A percentile compares a stretch with the other conserved stretches of the same genome.
Evolutionary conservation across 2,113 vertebrate genomes (phyloP).

Genomic region (Sclerurus mexicanus): DNA sequence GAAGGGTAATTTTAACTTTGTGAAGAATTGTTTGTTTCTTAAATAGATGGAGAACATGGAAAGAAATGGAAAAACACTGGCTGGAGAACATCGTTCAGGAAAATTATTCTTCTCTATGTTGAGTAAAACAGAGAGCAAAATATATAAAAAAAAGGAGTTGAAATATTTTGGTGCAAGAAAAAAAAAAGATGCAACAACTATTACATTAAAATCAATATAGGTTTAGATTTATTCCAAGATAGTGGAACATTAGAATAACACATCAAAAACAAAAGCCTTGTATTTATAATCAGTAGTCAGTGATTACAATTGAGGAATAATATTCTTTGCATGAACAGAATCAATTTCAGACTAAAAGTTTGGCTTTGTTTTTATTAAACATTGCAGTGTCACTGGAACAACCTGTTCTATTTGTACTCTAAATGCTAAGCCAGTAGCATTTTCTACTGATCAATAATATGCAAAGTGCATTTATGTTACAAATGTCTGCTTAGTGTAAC

Average conservation of each 20-base stretch:
- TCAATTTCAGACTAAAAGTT: background rate
- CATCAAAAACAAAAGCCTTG: fast-evolving
- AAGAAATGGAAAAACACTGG: background rate
- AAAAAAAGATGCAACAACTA: background rate
- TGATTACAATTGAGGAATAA: background rate
- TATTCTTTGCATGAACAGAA: background rate
- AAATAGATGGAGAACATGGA: background rate
- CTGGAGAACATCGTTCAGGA: background rate
- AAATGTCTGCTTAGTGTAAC: background rate
- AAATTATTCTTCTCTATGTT: background rate
- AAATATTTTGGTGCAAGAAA: background rate
- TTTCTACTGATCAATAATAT: background rate
- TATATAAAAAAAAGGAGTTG: background rate
- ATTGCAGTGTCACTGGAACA: background rate
- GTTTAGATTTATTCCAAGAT: background rate
- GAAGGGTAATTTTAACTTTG: background rate
- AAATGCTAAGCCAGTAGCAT: background rate
- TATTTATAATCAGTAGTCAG: background rate
- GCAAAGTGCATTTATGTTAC: background rate
- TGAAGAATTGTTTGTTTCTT: background rate
- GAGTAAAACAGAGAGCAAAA: background rate
- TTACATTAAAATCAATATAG: background rate
- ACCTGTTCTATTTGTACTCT: background rate
- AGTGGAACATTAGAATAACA: background rate
- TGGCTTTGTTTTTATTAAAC: background rate